phyloP scores from a whole-genome alignment of 2,888 invertebrate genomes.

The Ferdinandea cuprea region DNA sequence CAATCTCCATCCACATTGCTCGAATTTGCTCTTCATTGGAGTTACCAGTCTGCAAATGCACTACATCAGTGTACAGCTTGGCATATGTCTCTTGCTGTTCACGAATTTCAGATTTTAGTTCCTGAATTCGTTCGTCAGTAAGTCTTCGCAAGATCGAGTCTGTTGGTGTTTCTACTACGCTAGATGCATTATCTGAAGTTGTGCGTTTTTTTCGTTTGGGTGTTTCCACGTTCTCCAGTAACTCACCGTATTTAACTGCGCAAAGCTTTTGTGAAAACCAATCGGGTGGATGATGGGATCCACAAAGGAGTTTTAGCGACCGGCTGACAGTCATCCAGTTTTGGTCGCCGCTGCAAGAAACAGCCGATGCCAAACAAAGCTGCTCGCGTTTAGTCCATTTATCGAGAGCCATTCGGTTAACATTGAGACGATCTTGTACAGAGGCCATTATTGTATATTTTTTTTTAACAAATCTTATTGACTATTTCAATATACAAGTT shows the following conservation, averaged over 20 bases:
- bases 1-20: conserved; percentile 89
- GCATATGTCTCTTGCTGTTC: conserved; percentile 90
- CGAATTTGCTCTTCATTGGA: conserved; percentile 89
- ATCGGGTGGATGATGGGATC: conserved; percentile 86
- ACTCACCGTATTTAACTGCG: conserved; percentile 93
- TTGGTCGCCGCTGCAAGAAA: conserved; percentile 93
- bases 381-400: conserved; percentile 94
- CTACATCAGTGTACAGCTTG: conserved; percentile 86
- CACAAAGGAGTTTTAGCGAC: conserved; percentile 89
- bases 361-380: conserved; percentile 93
- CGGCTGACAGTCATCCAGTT: conserved; percentile 96
- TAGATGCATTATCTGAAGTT: conserved; percentile 78
- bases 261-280: conserved; percentile 97
- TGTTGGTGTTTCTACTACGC: conserved; percentile 88
- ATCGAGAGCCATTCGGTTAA: conserved; percentile 90
- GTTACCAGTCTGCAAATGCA: conserved; percentile 83
- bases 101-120: conserved; percentile 88
- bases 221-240: conserved; percentile 92
- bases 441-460: conserved; percentile 76
- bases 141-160: conserved; percentile 91
- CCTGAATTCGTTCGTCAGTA: conserved; percentile 90
- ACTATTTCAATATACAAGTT: not conserved
- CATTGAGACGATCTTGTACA: conserved; percentile 78
- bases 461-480: not conserved
- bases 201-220: conserved; percentile 92